A percentile compares a stretch with the other conserved stretches of the same genome.
phyloP scores from a whole-genome alignment of 1,140 invertebrate genomes.

The Anagrus nilaparvatae region DNA sequence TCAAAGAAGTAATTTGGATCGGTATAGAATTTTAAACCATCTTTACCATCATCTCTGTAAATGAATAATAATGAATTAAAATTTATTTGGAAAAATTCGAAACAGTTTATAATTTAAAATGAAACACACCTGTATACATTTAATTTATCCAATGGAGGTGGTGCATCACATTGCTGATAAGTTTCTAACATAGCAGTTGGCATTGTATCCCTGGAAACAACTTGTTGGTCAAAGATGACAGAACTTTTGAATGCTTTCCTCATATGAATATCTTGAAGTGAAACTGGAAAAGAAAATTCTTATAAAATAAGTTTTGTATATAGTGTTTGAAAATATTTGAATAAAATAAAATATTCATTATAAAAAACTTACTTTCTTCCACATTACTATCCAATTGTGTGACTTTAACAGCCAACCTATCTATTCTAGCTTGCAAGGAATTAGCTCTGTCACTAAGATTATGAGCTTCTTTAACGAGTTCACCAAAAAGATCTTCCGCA shows the following conservation, averaged over 20 bases:
- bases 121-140: constrained; percentile 72
- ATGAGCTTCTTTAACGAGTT: constrained; percentile 79
- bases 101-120: background rate
- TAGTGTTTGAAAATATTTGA: background rate
- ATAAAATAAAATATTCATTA: background rate
- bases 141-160: constrained; percentile 88
- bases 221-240: constrained; percentile 89
- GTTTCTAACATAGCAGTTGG: constrained; percentile 91
- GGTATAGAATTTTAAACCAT: constrained; percentile 97
- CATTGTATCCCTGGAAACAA: constrained; percentile 88
- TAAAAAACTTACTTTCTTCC: constrained; percentile 67
- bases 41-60: constrained; percentile 88
- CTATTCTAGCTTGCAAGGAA: constrained; percentile 82
- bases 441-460: constrained; percentile 75
- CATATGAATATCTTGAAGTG: constrained; percentile 92
- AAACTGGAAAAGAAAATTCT: constrained; percentile 59
- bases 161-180: constrained; percentile 82
- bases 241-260: constrained; percentile 93
- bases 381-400: constrained; percentile 90
- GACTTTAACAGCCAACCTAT: constrained; percentile 87
- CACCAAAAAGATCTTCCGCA: constrained; percentile 94
- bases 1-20: constrained; percentile 99
- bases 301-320: no score
- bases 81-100: constrained; percentile 22
- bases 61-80: constrained; percentile 12